Conservation (phyloP, 2,113 vertebrate genomes). For the Tachuris rubrigastra region DNA sequence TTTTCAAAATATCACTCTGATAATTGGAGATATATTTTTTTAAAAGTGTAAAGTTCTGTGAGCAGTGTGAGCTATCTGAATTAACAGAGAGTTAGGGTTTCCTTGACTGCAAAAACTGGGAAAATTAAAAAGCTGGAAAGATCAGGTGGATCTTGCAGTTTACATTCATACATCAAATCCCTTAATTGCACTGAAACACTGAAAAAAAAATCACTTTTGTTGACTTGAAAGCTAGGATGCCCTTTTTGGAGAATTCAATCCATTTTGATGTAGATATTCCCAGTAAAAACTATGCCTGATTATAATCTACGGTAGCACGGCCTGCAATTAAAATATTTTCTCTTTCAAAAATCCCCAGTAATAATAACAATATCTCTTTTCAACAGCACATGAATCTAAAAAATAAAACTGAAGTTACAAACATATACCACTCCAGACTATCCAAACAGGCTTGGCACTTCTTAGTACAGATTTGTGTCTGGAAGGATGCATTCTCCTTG, state of each 20-base stretch:
- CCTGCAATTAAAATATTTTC: not conserved
- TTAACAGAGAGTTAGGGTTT: not conserved
- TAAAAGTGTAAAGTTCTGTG: not conserved
- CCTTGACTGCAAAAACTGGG: not conserved
- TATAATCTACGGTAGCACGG: not conserved
- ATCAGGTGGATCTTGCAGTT: not conserved
- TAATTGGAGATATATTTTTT: not conserved
- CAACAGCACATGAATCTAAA: not conserved
- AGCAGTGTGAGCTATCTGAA: not conserved
- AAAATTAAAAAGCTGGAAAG: not conserved
- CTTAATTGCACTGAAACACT: not conserved
- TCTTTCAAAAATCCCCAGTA: not conserved
- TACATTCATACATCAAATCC: not conserved
- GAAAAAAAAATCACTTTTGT: not conserved
- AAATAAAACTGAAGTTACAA: not conserved
- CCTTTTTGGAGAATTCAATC: not conserved
- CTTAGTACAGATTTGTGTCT: not conserved
- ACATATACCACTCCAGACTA: not conserved
- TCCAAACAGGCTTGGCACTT: not conserved
- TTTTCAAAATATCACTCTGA: not conserved
- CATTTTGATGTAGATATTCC: not conserved
- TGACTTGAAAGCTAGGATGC: not conserved
- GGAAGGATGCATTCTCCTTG: slow-evolving; percentile 49
- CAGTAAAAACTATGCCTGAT: not conserved
- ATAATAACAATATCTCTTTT: not conserved